Evolutionary conservation across 2,113 vertebrate genomes (phyloP), one percentile per base, ranked within the genome.

Genomic region (Syngnathus floridae): DNA sequence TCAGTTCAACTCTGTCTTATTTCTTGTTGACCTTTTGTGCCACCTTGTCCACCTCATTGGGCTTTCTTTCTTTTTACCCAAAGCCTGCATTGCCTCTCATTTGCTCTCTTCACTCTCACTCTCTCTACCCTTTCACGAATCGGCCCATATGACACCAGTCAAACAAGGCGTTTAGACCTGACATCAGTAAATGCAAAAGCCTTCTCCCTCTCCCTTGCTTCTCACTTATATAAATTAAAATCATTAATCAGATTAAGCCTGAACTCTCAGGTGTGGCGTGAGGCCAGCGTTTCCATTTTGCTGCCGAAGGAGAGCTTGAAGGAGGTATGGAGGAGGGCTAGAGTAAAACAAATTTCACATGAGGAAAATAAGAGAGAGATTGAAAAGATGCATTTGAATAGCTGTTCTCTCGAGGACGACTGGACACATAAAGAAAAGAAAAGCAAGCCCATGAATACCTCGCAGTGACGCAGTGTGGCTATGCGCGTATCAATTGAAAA

Each of bases 171-270:
- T 38, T 65, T 11, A 11, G 26, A 36, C 57, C 49, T 7, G 64
- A 13, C 67, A 46, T 71, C 61, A 10, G 71, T 71, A 69, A 67
- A 73, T 26, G 72, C 74, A 83, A 62, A 72, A 67, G 55, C 74
- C 62, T 60, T 58, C 86, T 62, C 69, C 52, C 84, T 38, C 49
- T 56, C 61, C 76, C 46, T 70, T 75, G 77, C 84, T 74, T 78
- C 77, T 84, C 86, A 91, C 88, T 93, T 92, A 92, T 54, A 88
- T 81, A 92, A 92, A 93, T 93, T 90, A 90, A 91, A 93, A 84
- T 83, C 82, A 92, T 93, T 91, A 81, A 91, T 92, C 89, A 91
- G 80, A 89, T 89, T 89, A 89, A 90, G 83, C 74, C 36, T 69
- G 51, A 84, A 76, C 82, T 89, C 84, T 88, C 86, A 85, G 81